Percentiles rank a stretch among this genome's conserved stretches.
Conservation (phyloP, 2,797 vertebrate genomes). For the Thunnus albacares region DNA sequence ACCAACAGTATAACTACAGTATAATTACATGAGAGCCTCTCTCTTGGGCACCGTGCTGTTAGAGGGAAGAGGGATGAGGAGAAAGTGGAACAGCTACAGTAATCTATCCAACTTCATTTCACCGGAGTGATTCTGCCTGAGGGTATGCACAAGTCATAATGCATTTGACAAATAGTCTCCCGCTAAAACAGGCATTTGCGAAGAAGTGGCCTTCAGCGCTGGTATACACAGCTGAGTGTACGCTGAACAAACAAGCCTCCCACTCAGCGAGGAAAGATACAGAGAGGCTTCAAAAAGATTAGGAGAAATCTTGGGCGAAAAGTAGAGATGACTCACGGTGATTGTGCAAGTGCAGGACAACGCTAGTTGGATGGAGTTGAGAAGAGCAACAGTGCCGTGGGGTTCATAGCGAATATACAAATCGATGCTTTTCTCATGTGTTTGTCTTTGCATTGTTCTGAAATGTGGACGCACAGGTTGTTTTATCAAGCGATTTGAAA, state of each 20-base stretch:
- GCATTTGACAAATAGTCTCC: constrained; percentile 89
- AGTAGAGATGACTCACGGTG: constrained; percentile 85
- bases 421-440: constrained; percentile 69
- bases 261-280: constrained; percentile 83
- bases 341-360: constrained; percentile 82
- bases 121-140: constrained; percentile 83
- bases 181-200: constrained; percentile 87
- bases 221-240: constrained; percentile 85
- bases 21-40: constrained; percentile 78
- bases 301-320: constrained; percentile 81
- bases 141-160: constrained; percentile 88
- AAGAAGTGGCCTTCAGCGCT: constrained; percentile 88
- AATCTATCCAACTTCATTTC: constrained; percentile 88
- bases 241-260: constrained; percentile 88
- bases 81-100: constrained; percentile 83
- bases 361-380: constrained; percentile 74
- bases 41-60: constrained; percentile 68
- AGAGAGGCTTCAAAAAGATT: constrained; percentile 84
- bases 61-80: constrained; percentile 74
- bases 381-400: constrained; percentile 72
- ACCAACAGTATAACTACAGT: constrained; percentile 78
- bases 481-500: constrained; percentile 45
- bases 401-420: constrained; percentile 67
- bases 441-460: constrained; percentile 64
- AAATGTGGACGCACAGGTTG: constrained; percentile 51